A percentile compares a stretch with the other conserved stretches of the same genome.
These are phyloP conservation scores for Typhlomys cinereus DNA, from an alignment of 2,113 vertebrate genomes.

Conservation along the genomic window DNA sequence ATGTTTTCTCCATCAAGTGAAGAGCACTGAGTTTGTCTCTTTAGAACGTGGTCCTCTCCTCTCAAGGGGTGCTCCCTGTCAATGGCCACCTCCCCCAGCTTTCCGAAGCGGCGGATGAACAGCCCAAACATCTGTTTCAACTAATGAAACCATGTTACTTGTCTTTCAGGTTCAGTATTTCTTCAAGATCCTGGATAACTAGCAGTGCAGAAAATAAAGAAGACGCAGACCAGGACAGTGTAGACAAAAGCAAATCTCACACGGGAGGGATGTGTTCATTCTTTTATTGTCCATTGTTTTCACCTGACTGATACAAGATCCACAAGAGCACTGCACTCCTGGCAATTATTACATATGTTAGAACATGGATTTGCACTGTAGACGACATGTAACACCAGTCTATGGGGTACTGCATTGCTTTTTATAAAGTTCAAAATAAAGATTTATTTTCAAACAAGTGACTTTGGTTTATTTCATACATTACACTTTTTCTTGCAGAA, in stretches of 20 bases:
- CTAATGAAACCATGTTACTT: neutral
- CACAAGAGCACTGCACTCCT: conserved; percentile 93
- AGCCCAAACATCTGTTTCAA: neutral
- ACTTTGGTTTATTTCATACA: conserved; percentile 99
- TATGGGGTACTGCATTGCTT: conserved; percentile 96
- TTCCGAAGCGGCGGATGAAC: no score
- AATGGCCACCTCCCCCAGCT: neutral
- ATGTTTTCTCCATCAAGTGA: neutral
- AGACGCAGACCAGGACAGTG: neutral
- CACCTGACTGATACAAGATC: conserved; percentile 96
- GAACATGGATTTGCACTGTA: conserved; percentile 95
- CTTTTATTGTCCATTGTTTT: conserved; percentile 95
- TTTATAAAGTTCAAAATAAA: conserved; percentile 94
- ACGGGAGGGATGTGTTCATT: conserved; percentile 84
- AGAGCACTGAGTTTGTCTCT: neutral
- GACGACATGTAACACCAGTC: conserved; percentile 93
- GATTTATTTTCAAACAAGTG: conserved; percentile 95
- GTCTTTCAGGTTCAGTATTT: conserved; percentile 94
- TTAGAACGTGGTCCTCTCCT: fast-evolving
- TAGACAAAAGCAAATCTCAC: conserved; percentile 53
- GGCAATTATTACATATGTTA: conserved; percentile 93
- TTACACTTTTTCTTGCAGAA: conserved; percentile 96
- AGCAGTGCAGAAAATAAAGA: neutral
- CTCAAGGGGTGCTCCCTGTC: neutral
- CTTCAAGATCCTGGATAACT: conserved; percentile 95